These are phyloP conservation scores for Polypedilum pembai DNA, from an alignment of 1,140 invertebrate genomes.

Conservation along the genomic window DNA sequence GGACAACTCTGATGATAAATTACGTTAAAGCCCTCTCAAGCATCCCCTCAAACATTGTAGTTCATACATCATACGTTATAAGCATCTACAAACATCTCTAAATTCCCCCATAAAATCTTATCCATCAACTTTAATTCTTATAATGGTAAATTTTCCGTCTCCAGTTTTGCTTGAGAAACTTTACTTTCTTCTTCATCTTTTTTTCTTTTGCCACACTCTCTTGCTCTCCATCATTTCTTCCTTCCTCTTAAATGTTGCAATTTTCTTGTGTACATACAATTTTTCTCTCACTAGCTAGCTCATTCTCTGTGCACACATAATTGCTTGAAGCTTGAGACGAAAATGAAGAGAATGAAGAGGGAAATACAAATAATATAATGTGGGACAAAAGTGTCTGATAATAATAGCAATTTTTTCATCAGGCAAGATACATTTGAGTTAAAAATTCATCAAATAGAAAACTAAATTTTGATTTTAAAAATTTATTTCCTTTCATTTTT, in stretches of 20 bases:
- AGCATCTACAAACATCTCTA: not conserved
- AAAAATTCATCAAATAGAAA: too few species aligned
- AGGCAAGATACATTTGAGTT: not conserved
- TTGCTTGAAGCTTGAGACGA: not conserved
- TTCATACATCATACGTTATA: not conserved
- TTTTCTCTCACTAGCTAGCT: not conserved
- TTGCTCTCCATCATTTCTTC: not conserved
- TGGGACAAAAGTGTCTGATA: slow-evolving; percentile 12
- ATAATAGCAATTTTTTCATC: not conserved
- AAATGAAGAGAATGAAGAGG: not conserved
- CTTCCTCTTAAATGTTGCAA: not conserved
- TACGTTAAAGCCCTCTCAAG: not conserved
- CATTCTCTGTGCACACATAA: not conserved
- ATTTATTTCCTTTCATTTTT: too few species aligned
- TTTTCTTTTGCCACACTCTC: not conserved
- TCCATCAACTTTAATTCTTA: slow-evolving; percentile 23
- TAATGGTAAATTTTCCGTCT: not conserved
- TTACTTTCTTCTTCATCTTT: too few species aligned
- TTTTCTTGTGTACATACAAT: not conserved
- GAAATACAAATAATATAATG: not conserved
- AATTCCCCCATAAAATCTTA: slow-evolving; percentile 8
- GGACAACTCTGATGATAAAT: slow-evolving; percentile 3
- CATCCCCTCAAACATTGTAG: not conserved
- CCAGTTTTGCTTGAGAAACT: not conserved
- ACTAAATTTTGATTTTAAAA: too few species aligned